A percentile compares a stretch with the other conserved stretches of the same genome.
phyloP scores from a whole-genome alignment of 2,797 vertebrate species.

The Falco biarmicus region DNA sequence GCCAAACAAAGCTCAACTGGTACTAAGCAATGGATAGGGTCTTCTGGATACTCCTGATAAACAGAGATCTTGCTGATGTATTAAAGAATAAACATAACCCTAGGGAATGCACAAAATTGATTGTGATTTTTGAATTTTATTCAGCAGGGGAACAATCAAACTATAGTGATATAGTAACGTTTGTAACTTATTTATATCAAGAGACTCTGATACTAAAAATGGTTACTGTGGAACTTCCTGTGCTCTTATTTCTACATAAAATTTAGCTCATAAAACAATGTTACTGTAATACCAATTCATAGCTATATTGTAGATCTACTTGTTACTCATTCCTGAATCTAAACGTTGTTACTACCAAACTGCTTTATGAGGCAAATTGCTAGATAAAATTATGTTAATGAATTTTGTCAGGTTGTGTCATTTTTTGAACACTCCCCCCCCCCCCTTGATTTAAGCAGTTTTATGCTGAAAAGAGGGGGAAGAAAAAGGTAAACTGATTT shows the following conservation, averaged over 20 bases:
- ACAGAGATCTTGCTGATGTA: fast-evolving
- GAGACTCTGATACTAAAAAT: background rate
- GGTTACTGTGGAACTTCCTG: background rate
- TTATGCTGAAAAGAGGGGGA: background rate
- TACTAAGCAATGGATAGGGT: background rate
- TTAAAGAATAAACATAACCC: background rate
- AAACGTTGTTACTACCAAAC: background rate
- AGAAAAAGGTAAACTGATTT: background rate
- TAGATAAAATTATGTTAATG: background rate
- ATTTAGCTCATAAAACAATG: background rate
- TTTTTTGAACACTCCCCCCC: background rate
- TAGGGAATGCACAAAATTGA: background rate
- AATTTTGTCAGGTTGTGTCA: background rate
- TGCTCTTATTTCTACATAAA: background rate
- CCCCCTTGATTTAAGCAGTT: background rate
- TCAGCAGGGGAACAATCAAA: background rate
- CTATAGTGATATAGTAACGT: background rate
- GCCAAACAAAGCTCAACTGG: background rate
- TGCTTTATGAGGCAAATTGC: background rate
- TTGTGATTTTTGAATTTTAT: background rate
- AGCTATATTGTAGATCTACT: background rate
- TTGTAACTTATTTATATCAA: background rate
- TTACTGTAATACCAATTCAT: background rate
- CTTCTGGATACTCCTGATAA: background rate
- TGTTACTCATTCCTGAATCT: background rate